A percentile compares a stretch with the other conserved stretches of the same genome.
These are phyloP conservation scores for Hypena proboscidalis DNA, from an alignment of 2,888 invertebrate species.

Conservation along the genomic window DNA sequence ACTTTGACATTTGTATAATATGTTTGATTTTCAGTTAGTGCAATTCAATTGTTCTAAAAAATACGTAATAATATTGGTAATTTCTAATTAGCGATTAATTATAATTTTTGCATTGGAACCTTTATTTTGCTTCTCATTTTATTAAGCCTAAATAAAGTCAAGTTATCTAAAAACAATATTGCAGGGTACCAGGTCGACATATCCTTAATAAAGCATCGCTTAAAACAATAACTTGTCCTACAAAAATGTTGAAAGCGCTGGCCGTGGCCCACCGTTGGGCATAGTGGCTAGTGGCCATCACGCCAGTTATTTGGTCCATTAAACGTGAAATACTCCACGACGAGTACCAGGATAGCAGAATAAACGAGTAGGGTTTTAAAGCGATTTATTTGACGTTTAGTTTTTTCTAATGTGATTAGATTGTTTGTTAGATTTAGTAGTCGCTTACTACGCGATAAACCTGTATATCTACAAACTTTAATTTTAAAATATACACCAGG, in stretches of 20 bases:
- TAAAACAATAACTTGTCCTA: constrained; percentile 68
- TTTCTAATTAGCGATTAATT: too few species aligned
- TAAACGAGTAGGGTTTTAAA: constrained; percentile 58
- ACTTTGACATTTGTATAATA: too few species aligned
- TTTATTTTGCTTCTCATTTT: too few species aligned
- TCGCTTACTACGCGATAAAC: too few species aligned
- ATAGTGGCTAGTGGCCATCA: constrained; percentile 72
- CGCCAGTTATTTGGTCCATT: constrained; percentile 79
- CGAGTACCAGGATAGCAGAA: constrained; percentile 42
- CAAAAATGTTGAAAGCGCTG: constrained; percentile 72
- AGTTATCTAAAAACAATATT: background rate
- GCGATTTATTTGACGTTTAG: constrained; percentile 58
- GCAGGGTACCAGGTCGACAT: constrained; percentile 29
- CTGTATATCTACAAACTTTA: too few species aligned
- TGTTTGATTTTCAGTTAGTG: background rate
- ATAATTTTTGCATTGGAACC: too few species aligned
- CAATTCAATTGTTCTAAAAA: too few species aligned
- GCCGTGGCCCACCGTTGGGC: constrained; percentile 61
- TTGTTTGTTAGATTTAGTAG: too few species aligned
- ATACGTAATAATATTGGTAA: too few species aligned
- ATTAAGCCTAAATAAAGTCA: too few species aligned
- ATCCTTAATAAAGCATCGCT: constrained; percentile 32
- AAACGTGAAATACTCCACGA: constrained; percentile 77
- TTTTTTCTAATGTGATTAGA: constrained; percentile 34
- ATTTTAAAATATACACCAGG: too few species aligned